A percentile compares a stretch with the other conserved stretches of the same genome.
phyloP scores from a whole-genome alignment of 2,113 vertebrate genomes.

The Salvelinus alpinus region DNA sequence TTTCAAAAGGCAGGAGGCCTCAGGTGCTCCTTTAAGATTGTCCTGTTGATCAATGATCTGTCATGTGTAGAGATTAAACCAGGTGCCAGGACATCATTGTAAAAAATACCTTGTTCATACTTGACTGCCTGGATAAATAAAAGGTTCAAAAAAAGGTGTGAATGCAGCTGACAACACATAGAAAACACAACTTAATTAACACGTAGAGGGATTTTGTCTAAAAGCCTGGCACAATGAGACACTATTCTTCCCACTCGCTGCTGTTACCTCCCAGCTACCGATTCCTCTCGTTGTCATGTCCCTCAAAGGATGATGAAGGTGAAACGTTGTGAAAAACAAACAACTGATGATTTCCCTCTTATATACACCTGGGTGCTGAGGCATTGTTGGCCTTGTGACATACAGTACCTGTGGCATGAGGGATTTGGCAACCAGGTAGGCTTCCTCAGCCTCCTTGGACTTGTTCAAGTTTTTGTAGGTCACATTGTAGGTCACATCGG shows the following conservation, averaged over 20 bases:
- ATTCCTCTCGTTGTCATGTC: neutral
- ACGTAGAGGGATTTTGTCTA: neutral
- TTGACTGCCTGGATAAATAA: no score
- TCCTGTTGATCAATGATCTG: no score
- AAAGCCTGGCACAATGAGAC: neutral
- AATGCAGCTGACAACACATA: neutral
- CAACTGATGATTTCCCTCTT: neutral
- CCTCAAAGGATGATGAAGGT: neutral
- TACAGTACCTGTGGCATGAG: conserved; percentile 93
- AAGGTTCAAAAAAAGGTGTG: neutral
- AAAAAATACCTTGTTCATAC: no score
- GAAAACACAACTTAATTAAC: neutral
- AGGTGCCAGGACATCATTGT: no score
- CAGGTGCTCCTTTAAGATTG: no score
- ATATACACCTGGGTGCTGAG: neutral
- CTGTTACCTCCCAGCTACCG: neutral
- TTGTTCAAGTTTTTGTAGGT: conserved; percentile 97
- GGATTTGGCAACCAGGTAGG: conserved; percentile 93
- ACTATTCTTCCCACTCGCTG: neutral
- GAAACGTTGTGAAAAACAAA: neutral
- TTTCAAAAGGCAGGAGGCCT: no score
- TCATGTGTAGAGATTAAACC: no score
- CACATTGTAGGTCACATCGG: conserved; percentile 7
- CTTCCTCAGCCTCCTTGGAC: conserved; percentile 94
- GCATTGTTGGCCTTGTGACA: neutral